Evolutionary conservation across 2,797 vertebrate species (phyloP).

Genomic region (Tarsius wallacei): DNA sequence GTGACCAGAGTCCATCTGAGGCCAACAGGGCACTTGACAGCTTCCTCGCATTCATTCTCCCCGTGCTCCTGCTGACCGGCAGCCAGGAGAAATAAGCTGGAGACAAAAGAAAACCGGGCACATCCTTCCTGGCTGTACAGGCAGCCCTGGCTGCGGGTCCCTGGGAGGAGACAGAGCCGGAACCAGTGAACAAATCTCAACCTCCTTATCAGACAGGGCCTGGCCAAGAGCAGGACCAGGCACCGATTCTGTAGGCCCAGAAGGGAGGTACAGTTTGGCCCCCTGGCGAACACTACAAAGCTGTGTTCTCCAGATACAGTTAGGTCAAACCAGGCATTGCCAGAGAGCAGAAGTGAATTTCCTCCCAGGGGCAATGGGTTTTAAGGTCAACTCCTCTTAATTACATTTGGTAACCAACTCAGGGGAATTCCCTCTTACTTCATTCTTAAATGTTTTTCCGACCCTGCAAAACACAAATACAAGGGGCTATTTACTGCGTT

Average conservation of each 20-base stretch:
- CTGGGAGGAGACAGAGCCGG: slow-evolving; percentile 82
- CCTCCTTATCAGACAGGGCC: slow-evolving; percentile 25
- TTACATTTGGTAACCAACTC: slow-evolving; percentile 70
- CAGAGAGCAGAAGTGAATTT: slow-evolving; percentile 65
- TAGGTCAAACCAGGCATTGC: slow-evolving; percentile 64
- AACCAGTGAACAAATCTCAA: slow-evolving; percentile 61
- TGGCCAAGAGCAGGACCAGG: accelerated
- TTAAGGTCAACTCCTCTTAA: slow-evolving; percentile 69
- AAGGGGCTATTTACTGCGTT: slow-evolving; percentile 26
- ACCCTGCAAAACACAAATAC: slow-evolving; percentile 73
- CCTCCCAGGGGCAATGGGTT: slow-evolving; percentile 58
- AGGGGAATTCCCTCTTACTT: slow-evolving; percentile 81
- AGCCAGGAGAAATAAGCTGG: slow-evolving; percentile 83
- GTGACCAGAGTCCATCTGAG: slow-evolving; percentile 63
- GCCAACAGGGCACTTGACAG: slow-evolving; percentile 79
- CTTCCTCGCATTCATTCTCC: slow-evolving; percentile 82
- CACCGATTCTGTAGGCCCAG: neutral
- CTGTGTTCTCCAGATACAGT: slow-evolving; percentile 50
- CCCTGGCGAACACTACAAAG: neutral
- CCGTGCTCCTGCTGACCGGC: slow-evolving; percentile 73
- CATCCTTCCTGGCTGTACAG: slow-evolving; percentile 87
- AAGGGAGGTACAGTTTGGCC: slow-evolving; percentile 54
- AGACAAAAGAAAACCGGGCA: slow-evolving; percentile 83
- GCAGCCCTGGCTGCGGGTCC: slow-evolving; percentile 44
- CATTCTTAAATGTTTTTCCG: slow-evolving; percentile 66